Conservation (phyloP, 1,140 invertebrate genomes). For the Melitaea cinxia region DNA sequence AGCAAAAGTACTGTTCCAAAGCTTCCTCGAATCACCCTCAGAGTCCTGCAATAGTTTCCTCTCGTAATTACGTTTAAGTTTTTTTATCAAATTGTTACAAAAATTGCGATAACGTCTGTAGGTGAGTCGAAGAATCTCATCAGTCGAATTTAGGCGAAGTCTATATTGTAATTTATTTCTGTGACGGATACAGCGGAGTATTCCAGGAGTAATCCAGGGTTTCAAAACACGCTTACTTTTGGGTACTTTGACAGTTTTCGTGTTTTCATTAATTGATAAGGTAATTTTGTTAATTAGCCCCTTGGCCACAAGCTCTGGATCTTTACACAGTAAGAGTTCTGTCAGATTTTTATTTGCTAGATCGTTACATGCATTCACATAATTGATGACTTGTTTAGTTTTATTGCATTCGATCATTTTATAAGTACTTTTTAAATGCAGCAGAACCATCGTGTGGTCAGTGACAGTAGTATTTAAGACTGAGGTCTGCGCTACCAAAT, state of each 20-base stretch:
- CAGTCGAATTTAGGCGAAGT: background rate
- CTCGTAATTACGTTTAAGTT: background rate
- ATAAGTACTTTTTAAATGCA: background rate
- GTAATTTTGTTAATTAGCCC: background rate
- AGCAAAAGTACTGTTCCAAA: background rate
- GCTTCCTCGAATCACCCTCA: background rate
- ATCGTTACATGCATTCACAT: background rate
- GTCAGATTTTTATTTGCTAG: background rate
- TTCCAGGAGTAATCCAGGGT: background rate
- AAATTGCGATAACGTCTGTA: background rate
- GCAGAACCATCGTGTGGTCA: background rate
- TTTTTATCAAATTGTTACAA: background rate
- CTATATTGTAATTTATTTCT: background rate
- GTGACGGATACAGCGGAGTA: background rate
- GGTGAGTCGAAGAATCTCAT: too few species aligned
- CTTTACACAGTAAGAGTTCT: background rate
- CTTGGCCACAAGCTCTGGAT: background rate
- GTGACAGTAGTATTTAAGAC: background rate
- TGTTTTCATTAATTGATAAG: background rate
- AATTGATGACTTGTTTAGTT: background rate
- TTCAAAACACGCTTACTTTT: background rate
- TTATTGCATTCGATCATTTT: background rate
- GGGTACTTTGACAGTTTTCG: background rate
- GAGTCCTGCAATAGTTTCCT: background rate
- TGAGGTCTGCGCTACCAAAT: background rate